Evolutionary conservation across 2,888 invertebrate species (phyloP).

Genomic region (Diarsia mendica): DNA sequence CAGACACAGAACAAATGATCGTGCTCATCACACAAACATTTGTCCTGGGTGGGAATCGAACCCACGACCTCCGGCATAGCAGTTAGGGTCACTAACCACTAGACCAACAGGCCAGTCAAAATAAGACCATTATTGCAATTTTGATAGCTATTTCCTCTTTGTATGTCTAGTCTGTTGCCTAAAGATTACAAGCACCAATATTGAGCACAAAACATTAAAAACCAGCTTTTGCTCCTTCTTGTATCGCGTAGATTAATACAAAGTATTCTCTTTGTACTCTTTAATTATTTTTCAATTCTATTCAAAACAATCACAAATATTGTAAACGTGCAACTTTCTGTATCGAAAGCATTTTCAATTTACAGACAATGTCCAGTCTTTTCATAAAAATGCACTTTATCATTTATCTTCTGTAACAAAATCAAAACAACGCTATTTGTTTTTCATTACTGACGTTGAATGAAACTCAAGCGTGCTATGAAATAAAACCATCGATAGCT

Average conservation of each 20-base stretch:
- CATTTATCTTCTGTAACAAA: conserved; percentile 23
- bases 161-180: not conserved
- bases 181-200: too few species aligned
- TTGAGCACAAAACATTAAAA: not conserved
- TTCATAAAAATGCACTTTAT: conserved; percentile 35
- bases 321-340: not conserved
- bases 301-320: conserved; percentile 1
- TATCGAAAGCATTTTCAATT: conserved; percentile 17
- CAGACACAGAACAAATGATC: too few species aligned
- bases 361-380: not conserved
- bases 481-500: conserved; percentile 28
- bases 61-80: too few species aligned
- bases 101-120: too few species aligned
- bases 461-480: conserved; percentile 28
- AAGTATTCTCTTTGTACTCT: too few species aligned
- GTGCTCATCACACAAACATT: too few species aligned
- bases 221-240: not conserved
- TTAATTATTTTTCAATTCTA: too few species aligned
- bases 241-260: not conserved
- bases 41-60: too few species aligned
- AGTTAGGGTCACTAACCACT: too few species aligned
- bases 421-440: conserved; percentile 39
- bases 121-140: too few species aligned
- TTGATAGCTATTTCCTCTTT: too few species aligned
- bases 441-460: conserved; percentile 40